Evolutionary conservation across 2,113 vertebrate genomes (phyloP).

Genomic region (Bubalus kerabau): DNA sequence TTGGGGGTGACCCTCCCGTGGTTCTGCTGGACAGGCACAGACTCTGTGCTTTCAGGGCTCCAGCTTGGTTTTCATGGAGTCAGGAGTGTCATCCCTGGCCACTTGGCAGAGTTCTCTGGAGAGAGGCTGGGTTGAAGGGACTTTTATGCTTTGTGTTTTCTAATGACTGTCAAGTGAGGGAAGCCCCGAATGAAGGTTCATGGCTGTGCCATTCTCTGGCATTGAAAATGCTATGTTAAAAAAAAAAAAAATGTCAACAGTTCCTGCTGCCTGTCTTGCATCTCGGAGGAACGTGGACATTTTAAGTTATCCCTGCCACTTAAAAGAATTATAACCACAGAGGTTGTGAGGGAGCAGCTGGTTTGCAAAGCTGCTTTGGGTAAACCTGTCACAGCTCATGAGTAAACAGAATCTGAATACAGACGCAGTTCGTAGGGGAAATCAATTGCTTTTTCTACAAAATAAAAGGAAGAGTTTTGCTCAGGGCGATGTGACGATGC

Average conservation of each 20-base stretch:
- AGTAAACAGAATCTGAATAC: constrained; percentile 71
- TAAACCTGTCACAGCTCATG: constrained; percentile 69
- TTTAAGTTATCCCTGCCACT: neutral
- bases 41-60: neutral
- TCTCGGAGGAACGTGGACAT: neutral
- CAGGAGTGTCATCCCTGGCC: neutral
- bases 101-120: neutral
- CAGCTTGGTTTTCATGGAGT: neutral
- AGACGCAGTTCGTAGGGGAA: constrained; percentile 49
- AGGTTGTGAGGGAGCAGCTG: constrained; percentile 50
- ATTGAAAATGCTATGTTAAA: constrained; percentile 56
- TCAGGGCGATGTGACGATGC: constrained; percentile 75
- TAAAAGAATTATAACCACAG: constrained; percentile 51
- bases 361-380: constrained; percentile 61
- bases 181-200: neutral
- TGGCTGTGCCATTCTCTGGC: neutral
- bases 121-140: neutral
- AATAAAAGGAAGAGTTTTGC: constrained; percentile 78
- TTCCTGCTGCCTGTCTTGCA: neutral
- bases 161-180: neutral
- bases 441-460: constrained; percentile 65
- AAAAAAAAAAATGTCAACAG: constrained; percentile 36
- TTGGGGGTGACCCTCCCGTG: neutral
- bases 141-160: neutral
- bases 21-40: neutral